Evolutionary conservation across 2,888 invertebrate genomes (phyloP).

Genomic region (Elegia similella): DNA sequence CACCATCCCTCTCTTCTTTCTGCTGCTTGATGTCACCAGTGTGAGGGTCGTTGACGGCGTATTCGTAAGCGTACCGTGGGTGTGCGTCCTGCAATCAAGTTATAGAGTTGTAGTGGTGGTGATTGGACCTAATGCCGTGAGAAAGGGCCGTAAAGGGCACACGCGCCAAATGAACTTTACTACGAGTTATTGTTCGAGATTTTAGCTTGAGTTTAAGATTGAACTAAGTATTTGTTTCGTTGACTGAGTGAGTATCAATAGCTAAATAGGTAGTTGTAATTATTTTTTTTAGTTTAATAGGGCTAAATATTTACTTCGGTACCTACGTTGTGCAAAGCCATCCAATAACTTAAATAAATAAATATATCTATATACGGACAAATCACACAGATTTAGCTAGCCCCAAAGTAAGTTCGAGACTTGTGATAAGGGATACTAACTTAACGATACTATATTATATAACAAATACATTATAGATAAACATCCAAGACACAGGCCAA

Average conservation of each 20-base stretch:
- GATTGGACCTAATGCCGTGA: conserved; percentile 44
- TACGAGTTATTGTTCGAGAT: neutral
- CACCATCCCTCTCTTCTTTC: conserved; percentile 87
- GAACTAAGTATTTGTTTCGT: neutral
- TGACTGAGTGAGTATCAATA: neutral
- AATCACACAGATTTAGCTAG: no score
- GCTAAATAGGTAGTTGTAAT: no score
- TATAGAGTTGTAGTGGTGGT: neutral
- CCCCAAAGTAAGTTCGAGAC: no score
- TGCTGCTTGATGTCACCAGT: conserved; percentile 89
- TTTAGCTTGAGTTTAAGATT: neutral
- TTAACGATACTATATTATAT: no score
- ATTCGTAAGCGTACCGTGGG: conserved; percentile 87
- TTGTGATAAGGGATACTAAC: no score
- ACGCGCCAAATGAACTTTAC: conserved; percentile 1
- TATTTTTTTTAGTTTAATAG: no score
- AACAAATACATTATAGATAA: no score
- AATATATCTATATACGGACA: no score
- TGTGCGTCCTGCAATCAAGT: conserved; percentile 79
- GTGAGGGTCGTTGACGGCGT: conserved; percentile 87
- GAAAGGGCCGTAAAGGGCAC: conserved; percentile 37
- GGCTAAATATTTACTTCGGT: no score
- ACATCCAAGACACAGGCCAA: no score
- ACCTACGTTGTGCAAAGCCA: no score
- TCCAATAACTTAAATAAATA: no score